Conservation (phyloP, 2,797 vertebrate genomes). For the Ctenochaetus hawaiiensis region DNA sequence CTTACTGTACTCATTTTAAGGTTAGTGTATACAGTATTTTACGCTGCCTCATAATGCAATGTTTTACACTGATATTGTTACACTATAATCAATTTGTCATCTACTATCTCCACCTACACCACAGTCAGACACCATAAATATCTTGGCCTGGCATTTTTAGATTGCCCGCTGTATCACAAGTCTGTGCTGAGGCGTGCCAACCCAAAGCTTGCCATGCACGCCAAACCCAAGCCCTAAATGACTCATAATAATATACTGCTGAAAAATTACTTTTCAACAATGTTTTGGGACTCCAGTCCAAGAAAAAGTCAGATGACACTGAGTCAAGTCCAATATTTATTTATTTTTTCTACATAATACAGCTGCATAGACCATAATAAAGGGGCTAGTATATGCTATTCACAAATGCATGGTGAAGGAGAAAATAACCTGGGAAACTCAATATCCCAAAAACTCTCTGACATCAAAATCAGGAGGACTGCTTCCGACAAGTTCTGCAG, state of each 20-base stretch:
- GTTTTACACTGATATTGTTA: slow-evolving; percentile 17
- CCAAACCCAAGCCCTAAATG: slow-evolving; percentile 44
- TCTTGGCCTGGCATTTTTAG: slow-evolving; percentile 2
- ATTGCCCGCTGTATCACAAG: slow-evolving; percentile 21
- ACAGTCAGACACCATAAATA: slow-evolving; percentile 29
- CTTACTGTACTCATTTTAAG: background rate
- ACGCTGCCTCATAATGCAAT: background rate
- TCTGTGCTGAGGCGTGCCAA: slow-evolving; percentile 4
- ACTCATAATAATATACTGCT: slow-evolving; percentile 33
- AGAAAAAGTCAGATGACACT: background rate
- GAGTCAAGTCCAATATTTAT: slow-evolving; percentile 6
- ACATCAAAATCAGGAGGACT: too few species aligned
- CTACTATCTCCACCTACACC: background rate
- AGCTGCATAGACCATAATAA: background rate
- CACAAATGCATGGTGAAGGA: too few species aligned
- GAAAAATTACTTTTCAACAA: slow-evolving; percentile 39
- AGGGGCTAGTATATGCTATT: background rate
- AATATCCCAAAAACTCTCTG: too few species aligned
- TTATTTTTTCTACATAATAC: background rate
- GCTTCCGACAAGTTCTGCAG: too few species aligned
- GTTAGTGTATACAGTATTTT: background rate
- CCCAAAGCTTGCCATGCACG: slow-evolving; percentile 16
- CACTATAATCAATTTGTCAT: slow-evolving; percentile 23
- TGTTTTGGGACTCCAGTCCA: slow-evolving; percentile 11
- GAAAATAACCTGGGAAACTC: too few species aligned